These are phyloP conservation scores for Lepilemur septentrionalis DNA, from an alignment of 2,797 vertebrate species.

Conservation along the genomic window DNA sequence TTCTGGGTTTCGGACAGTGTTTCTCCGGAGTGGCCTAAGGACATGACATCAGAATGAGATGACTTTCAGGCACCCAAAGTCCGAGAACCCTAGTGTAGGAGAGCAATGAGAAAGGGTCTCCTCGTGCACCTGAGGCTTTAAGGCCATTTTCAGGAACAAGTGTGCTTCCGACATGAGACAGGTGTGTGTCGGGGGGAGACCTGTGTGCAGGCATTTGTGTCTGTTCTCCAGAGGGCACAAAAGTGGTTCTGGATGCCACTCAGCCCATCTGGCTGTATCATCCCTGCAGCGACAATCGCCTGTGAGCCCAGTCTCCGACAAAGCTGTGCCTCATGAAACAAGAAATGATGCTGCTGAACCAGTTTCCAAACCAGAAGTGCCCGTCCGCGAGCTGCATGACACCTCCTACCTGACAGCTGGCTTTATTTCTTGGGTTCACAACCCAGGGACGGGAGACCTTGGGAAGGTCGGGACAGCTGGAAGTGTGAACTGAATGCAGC, in stretches of 20 bases:
- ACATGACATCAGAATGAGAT: background rate
- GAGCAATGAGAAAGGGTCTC: background rate
- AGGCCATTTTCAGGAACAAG: background rate
- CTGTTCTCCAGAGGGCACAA: background rate
- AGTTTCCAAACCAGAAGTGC: conserved; percentile 73
- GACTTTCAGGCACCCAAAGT: background rate
- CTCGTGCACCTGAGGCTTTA: background rate
- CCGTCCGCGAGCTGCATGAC: background rate
- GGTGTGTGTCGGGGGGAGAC: background rate
- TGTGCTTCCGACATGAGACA: background rate
- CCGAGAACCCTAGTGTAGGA: background rate
- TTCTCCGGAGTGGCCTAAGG: background rate
- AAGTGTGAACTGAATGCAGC: conserved; percentile 88
- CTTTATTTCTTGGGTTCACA: background rate
- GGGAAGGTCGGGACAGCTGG: conserved; percentile 84
- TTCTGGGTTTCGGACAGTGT: background rate
- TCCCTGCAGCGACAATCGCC: background rate
- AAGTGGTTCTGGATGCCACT: background rate
- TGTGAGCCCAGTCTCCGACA: conserved; percentile 63
- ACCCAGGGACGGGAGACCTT: conserved; percentile 43
- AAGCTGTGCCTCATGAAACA: conserved; percentile 45
- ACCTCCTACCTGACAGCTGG: conserved; percentile 17
- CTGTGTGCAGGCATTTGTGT: background rate
- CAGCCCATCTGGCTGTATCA: background rate
- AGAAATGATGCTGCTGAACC: conserved; percentile 35